Percentiles rank a stretch among this genome's conserved stretches.
phyloP scores from a whole-genome alignment of 1,140 invertebrate species.

The Caenorhabditis tropicalis region DNA sequence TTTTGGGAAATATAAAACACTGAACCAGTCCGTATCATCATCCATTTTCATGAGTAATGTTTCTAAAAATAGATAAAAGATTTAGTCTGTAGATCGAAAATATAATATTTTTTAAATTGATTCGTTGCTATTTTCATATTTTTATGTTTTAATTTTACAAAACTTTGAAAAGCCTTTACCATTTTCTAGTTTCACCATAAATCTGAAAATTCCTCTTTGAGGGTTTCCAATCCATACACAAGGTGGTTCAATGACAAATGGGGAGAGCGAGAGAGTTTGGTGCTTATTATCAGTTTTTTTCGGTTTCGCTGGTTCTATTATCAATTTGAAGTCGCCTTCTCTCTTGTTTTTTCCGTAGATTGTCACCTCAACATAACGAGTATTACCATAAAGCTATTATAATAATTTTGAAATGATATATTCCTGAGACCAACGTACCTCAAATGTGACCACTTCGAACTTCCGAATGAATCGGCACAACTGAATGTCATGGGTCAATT shows the following conservation, averaged over 20 bases:
- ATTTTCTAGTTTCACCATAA: slow-evolving; percentile 14
- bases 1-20: not conserved
- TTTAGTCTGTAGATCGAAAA: too few relatives aligned
- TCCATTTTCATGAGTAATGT: slow-evolving; percentile 17
- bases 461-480: not conserved
- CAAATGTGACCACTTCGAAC: not conserved
- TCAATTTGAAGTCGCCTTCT: slow-evolving; percentile 31
- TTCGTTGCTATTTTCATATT: too few relatives aligned
- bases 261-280: not conserved
- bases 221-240: slow-evolving; percentile 3
- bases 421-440: not conserved
- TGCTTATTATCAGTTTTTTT: not conserved
- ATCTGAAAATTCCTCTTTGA: slow-evolving; percentile 7
- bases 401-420: not conserved
- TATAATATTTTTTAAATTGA: too few relatives aligned
- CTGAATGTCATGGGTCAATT: slow-evolving; percentile 12
- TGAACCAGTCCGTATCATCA: not conserved
- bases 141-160: not conserved
- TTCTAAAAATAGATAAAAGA: not conserved
- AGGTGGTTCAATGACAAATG: not conserved
- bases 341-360: slow-evolving; percentile 7
- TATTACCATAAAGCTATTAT: not conserved
- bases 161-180: not conserved
- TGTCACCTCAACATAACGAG: not conserved
- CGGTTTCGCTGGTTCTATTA: not conserved